Evolutionary conservation across 2,113 vertebrate genomes (phyloP).

Genomic region (Halichoerus grypus): DNA sequence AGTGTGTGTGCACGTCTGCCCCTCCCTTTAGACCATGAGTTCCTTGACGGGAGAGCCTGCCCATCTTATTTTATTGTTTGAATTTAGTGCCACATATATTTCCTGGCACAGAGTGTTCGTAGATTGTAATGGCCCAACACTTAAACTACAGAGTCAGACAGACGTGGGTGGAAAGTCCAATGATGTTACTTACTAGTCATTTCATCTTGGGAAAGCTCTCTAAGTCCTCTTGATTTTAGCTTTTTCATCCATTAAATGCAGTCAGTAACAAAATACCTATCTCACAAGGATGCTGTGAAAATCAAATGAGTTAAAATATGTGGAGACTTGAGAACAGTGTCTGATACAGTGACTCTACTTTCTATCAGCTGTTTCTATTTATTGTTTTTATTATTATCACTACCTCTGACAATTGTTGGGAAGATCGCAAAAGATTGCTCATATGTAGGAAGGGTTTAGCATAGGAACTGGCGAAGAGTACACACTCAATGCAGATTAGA

Average conservation of each 20-base stretch:
- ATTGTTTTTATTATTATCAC: neutral
- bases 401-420: neutral
- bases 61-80: neutral
- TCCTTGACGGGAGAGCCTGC: neutral
- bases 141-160: neutral
- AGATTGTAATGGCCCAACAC: neutral
- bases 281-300: neutral
- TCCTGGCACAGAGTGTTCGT: neutral
- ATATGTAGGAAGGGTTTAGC: neutral
- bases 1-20: neutral
- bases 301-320: neutral
- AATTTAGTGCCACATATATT: neutral
- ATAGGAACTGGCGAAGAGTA: neutral
- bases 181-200: neutral
- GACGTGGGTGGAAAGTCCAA: neutral
- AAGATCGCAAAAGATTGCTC: neutral
- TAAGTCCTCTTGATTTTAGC: neutral
- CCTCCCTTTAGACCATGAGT: neutral
- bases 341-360: neutral
- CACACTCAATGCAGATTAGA: neutral
- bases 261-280: neutral
- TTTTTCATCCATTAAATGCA: neutral
- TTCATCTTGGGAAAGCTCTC: neutral
- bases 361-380: neutral
- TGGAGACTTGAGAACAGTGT: neutral